phyloP scores from a whole-genome alignment of 2,797 vertebrate genomes.

The Columba guinea region DNA sequence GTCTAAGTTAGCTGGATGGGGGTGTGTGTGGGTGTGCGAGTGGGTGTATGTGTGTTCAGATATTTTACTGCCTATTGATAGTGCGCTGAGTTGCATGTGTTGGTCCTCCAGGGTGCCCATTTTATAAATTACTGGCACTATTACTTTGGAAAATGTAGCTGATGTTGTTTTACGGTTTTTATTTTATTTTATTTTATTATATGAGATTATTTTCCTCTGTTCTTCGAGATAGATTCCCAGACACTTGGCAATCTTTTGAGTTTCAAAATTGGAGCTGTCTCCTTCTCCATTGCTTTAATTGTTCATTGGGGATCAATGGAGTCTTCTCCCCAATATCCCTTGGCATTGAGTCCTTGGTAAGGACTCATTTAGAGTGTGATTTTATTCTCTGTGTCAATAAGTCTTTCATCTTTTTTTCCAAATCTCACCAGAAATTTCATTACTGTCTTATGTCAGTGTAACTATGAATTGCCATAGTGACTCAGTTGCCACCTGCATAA shows the following conservation, averaged over 20 bases:
- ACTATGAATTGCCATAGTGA: neutral
- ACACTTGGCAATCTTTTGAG: neutral
- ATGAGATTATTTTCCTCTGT: neutral
- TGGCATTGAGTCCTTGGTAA: neutral
- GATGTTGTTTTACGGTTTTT: neutral
- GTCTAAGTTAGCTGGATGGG: neutral
- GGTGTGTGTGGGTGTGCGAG: neutral
- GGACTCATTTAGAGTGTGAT: neutral
- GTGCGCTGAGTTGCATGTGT: neutral
- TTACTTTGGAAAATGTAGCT: neutral
- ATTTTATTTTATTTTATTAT: neutral
- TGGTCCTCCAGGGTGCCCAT: neutral
- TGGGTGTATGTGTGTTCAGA: neutral
- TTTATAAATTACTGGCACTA: neutral
- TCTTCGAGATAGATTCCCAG: neutral
- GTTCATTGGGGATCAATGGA: neutral
- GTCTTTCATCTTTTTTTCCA: neutral
- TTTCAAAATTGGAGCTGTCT: neutral
- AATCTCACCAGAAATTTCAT: neutral
- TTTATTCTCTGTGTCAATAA: neutral
- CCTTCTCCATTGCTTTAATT: neutral
- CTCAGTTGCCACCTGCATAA: neutral
- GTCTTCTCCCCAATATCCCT: neutral
- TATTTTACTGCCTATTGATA: neutral
- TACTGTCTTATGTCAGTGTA: neutral